Percentiles rank a stretch among this genome's conserved stretches.
These are phyloP conservation scores for Ichneumoninae sp. DNA, from an alignment of 2,888 invertebrate species.

Conservation along the genomic window DNA sequence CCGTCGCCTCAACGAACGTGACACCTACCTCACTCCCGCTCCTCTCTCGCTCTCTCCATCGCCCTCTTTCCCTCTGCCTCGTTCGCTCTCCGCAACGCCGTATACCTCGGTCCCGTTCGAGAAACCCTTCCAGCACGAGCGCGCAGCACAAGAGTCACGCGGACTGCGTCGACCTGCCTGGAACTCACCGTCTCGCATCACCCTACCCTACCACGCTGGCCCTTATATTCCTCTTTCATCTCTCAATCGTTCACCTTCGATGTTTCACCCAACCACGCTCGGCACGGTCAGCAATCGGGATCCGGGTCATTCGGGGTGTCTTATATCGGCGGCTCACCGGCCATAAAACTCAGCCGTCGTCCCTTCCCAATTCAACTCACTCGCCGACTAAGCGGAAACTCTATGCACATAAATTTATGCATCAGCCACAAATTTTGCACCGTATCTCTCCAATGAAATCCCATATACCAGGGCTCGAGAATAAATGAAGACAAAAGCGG, in stretches of 20 bases:
- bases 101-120: constrained; percentile 62
- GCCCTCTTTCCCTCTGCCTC: constrained; percentile 21
- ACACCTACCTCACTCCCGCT: constrained; percentile 52
- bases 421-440: not conserved
- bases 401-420: not conserved
- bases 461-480: not conserved
- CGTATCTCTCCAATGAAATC: constrained; percentile 3
- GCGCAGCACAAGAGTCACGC: constrained; percentile 7
- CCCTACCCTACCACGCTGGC: constrained; percentile 25
- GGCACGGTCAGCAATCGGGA: not conserved
- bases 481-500: not conserved
- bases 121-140: constrained; percentile 62
- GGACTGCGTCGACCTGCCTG: constrained; percentile 55
- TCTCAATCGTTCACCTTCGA: constrained; percentile 44
- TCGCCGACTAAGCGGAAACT: not conserved
- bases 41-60: constrained; percentile 8
- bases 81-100: constrained; percentile 39
- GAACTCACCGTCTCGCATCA: constrained; percentile 49
- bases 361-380: not conserved
- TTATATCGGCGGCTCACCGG: not conserved
- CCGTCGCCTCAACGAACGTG: constrained; percentile 67
- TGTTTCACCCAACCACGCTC: constrained; percentile 9
- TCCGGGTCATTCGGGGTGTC: not conserved
- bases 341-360: not conserved
- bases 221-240: constrained; percentile 47